These are phyloP conservation scores for Malachius bipustulatus DNA, from an alignment of 2,888 invertebrate species.

Conservation along the genomic window DNA sequence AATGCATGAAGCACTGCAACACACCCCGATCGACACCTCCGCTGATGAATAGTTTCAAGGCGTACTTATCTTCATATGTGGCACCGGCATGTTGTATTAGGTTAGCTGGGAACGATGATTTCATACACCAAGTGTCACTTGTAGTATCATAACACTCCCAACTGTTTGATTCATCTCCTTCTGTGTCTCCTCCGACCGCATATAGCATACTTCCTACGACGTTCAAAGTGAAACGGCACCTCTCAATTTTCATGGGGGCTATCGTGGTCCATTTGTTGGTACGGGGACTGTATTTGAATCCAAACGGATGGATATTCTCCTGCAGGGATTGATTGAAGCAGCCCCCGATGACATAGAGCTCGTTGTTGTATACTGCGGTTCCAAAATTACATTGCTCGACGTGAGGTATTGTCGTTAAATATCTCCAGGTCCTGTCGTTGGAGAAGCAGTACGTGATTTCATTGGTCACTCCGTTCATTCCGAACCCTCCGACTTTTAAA, in stretches of 20 bases:
- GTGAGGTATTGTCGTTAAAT: constrained; percentile 57
- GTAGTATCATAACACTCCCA: constrained; percentile 46
- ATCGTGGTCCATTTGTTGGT: constrained; percentile 55
- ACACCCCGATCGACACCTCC: constrained; percentile 46
- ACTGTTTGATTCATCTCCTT: constrained; percentile 36
- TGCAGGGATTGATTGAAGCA: constrained; percentile 56
- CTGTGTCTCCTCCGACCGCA: constrained; percentile 53
- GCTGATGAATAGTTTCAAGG: constrained; percentile 38
- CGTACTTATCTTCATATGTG: constrained; percentile 32
- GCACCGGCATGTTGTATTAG: constrained; percentile 49
- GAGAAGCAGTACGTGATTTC: constrained; percentile 54
- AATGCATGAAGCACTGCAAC: constrained; percentile 38
- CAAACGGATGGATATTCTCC: constrained; percentile 62
- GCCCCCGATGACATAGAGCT: constrained; percentile 58
- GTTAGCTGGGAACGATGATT: constrained; percentile 43
- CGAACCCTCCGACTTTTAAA: constrained; percentile 59
- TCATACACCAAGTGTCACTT: constrained; percentile 46
- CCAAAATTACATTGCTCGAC: constrained; percentile 65
- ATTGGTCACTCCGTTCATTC: constrained; percentile 51
- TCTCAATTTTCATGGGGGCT: constrained; percentile 51
- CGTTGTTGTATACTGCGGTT: constrained; percentile 53
- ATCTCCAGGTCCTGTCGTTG: constrained; percentile 47
- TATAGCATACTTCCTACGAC: constrained; percentile 44
- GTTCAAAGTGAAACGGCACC: constrained; percentile 54
- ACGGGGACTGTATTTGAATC: constrained; percentile 48